Conservation (phyloP, 2,888 invertebrate genomes). For the Icerya purchasi region DNA sequence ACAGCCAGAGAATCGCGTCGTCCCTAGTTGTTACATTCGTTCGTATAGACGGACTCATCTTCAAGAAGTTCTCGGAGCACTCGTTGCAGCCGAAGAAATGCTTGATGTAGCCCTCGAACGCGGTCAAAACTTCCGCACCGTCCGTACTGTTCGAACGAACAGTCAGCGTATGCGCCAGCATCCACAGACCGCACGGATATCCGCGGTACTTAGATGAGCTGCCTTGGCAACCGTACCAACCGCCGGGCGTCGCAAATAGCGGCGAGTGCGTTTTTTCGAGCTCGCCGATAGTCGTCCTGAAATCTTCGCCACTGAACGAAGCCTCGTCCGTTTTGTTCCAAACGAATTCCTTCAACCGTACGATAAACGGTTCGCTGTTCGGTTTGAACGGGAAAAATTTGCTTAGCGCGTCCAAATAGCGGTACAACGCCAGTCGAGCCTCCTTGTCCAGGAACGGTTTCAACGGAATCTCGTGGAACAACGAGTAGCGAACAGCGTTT, state of each 20-base stretch:
- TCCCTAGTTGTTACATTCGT: constrained; percentile 45
- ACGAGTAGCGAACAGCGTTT: constrained; percentile 57
- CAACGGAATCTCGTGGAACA: constrained; percentile 63
- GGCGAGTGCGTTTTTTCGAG: neutral
- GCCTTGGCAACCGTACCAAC: constrained; percentile 65
- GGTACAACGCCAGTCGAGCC: constrained; percentile 45
- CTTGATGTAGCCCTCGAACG: constrained; percentile 71
- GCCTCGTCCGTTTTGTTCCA: neutral
- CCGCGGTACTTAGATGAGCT: constrained; percentile 54
- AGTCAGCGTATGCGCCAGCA: constrained; percentile 74
- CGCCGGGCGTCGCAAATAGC: neutral
- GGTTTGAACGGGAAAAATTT: constrained; percentile 58
- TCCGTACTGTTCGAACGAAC: constrained; percentile 28
- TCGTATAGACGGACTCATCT: constrained; percentile 55
- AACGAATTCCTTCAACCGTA: constrained; percentile 10
- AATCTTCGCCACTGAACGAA: neutral
- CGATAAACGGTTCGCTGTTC: constrained; percentile 24
- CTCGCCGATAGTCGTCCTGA: neutral
- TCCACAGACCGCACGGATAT: constrained; percentile 90
- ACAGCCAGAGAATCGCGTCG: constrained; percentile 73
- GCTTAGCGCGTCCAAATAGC: constrained; percentile 46
- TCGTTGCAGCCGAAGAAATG: constrained; percentile 85
- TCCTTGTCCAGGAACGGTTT: constrained; percentile 44
- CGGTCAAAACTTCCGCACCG: constrained; percentile 39
- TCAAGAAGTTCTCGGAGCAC: constrained; percentile 71